These are phyloP conservation scores for Pica pica DNA, from an alignment of 2,113 vertebrate species.

Conservation along the genomic window DNA sequence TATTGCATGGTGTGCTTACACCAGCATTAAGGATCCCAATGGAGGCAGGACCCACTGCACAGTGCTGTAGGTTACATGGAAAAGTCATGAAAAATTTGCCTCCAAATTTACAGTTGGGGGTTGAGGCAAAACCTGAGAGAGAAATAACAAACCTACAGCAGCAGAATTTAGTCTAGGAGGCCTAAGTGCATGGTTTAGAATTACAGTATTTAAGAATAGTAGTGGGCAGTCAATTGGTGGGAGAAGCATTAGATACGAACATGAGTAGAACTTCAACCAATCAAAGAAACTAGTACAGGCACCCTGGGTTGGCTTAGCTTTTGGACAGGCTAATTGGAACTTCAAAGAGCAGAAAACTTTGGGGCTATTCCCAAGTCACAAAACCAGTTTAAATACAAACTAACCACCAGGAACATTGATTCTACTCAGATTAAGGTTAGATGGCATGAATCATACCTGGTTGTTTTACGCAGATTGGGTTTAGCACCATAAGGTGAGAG, in stretches of 20 bases:
- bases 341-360: not conserved
- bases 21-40: not conserved
- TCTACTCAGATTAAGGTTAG: not conserved
- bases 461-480: rapidly evolving
- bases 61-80: not conserved
- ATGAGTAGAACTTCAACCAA: not conserved
- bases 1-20: not conserved
- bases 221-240: not conserved
- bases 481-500: not conserved
- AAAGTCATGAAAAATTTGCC: not conserved
- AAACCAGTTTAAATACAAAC: not conserved
- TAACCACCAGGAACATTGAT: not conserved
- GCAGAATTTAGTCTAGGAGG: not conserved
- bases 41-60: not conserved
- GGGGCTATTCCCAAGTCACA: not conserved
- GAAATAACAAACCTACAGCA: not conserved
- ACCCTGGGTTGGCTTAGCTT: not conserved
- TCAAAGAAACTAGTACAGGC: not conserved
- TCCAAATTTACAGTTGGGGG: not conserved
- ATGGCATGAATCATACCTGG: not conserved
- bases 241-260: not conserved
- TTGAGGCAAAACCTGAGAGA: not conserved
- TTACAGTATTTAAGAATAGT: not conserved
- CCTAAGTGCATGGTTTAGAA: not conserved
- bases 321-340: not conserved